These are phyloP conservation scores for Anas acuta DNA, from an alignment of 2,797 vertebrate species.

Conservation along the genomic window DNA sequence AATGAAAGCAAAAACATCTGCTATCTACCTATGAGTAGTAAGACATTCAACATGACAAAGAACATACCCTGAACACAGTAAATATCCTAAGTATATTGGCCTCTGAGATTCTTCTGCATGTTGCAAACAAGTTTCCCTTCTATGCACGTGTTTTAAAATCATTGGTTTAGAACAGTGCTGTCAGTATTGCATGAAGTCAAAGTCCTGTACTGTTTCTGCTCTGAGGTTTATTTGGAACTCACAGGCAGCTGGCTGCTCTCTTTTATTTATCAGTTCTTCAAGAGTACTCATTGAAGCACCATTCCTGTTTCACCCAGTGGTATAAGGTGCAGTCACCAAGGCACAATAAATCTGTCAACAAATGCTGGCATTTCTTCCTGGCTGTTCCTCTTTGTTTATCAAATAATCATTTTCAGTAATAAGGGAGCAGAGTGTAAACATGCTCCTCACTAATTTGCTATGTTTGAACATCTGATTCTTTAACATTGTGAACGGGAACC, in stretches of 20 bases:
- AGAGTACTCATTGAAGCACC: background rate
- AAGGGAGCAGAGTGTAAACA: slow-evolving; percentile 70
- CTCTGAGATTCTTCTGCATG: background rate
- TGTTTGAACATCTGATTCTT: slow-evolving; percentile 67
- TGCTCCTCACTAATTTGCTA: slow-evolving; percentile 71
- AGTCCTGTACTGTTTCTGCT: background rate
- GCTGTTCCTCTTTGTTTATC: slow-evolving; percentile 59
- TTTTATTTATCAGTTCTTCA: slow-evolving; percentile 20
- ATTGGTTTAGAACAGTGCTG: background rate
- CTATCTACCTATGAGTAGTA: background rate
- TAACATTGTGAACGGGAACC: slow-evolving; percentile 56
- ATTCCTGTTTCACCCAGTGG: background rate
- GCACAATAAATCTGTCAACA: slow-evolving; percentile 37
- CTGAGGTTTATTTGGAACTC: background rate
- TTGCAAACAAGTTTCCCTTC: background rate
- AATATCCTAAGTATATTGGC: background rate
- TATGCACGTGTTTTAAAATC: fast-evolving
- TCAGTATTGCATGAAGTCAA: background rate
- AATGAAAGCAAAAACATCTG: background rate
- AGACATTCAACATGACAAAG: background rate
- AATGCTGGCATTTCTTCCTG: slow-evolving; percentile 20
- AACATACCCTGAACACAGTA: fast-evolving
- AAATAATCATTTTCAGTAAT: slow-evolving; percentile 74
- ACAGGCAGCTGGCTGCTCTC: background rate
- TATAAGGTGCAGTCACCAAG: slow-evolving; percentile 26